Evolutionary conservation across 2,888 invertebrate genomes (phyloP).

Genomic region (Hypomecis atomaria): DNA sequence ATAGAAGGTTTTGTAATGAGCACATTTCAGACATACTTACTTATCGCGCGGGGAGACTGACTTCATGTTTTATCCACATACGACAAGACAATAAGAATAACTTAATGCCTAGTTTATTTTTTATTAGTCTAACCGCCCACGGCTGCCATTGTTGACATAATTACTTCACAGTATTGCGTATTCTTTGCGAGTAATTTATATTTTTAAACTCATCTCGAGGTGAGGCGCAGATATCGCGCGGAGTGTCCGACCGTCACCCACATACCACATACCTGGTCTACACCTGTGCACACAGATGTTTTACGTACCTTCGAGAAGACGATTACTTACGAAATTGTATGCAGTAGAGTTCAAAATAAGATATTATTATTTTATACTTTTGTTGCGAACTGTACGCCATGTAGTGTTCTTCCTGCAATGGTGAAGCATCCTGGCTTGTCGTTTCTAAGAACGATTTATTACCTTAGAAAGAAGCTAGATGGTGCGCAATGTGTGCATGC

Average conservation of each 20-base stretch:
- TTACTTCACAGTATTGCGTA: slow-evolving; percentile 32
- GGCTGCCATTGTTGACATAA: slow-evolving; percentile 32
- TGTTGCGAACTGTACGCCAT: slow-evolving; percentile 16
- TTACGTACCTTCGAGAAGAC: slow-evolving; percentile 23
- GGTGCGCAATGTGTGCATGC: not conserved
- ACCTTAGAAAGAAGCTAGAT: not conserved
- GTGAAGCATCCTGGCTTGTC: slow-evolving; percentile 13
- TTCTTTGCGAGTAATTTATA: slow-evolving; percentile 36
- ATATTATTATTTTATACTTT: slow-evolving; percentile 5
- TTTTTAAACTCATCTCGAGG: slow-evolving; percentile 45
- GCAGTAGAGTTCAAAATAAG: slow-evolving; percentile 19
- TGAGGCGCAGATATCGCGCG: slow-evolving; percentile 38
- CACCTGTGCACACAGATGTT: slow-evolving; percentile 60
- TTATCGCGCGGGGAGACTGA: not conserved
- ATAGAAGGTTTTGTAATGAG: not conserved
- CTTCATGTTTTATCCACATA: slow-evolving; percentile 10
- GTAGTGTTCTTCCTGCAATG: slow-evolving; percentile 7
- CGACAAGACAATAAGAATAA: slow-evolving; percentile 26
- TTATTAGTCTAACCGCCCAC: slow-evolving; percentile 31
- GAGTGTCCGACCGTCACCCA: slow-evolving; percentile 60
- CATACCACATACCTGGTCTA: slow-evolving; percentile 53
- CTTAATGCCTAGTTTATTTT: slow-evolving; percentile 22
- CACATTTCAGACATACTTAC: not conserved
- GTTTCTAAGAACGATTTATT: slow-evolving; percentile 15
- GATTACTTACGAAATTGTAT: not conserved